Evolutionary conservation across 2,888 invertebrate species (phyloP), one percentile per base, ranked within the genome.

Genomic region (Sipunculus nudus): DNA sequence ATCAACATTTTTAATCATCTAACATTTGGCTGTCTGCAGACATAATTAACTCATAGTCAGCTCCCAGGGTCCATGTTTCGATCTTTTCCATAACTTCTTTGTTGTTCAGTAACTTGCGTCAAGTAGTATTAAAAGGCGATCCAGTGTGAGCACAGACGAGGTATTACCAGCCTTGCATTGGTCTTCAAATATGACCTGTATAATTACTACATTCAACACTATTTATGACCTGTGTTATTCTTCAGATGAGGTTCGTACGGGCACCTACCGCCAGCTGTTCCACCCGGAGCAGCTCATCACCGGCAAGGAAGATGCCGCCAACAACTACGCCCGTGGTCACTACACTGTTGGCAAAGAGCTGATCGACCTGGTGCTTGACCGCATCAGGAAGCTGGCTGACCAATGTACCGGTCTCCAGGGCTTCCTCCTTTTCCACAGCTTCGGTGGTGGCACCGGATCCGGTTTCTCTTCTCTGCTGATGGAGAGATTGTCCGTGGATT

Each of bases 251-350:
- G 81, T 85, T 38, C 76, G 85, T 41, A 84, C 84, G 13, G 85
- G 85, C 26, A 80, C 80, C 23, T 96, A 96, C 88, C 89, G 94
- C 69, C 94, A 94, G 86, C 89, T 97, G 80, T 96, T 96, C 89
- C 96, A 97, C 85, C 96, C 96, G 66, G 96, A 96, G 87, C 96
- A 96, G 86, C 88, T 96, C 84, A 94, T 96, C 85, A 94, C 94
- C 75, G 95, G 96, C 74, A 96, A 96, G 85, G 96, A 96, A 86
- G 96, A 96, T 82, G 96, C 96, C 46, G 96, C 96, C 75, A 97
- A 97, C 87, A 96, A 97, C 87, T 97, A 96, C 74, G 96, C 96
- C 63, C 90, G 96, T 78, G 96, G 96, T 19, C 76, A 76, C 63
- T 76, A 77, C 65, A 76, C 76, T 8, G 68, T 76, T 31, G 76